Conservation (phyloP, 2,888 invertebrate genomes). For the Cepaea hortensis region DNA sequence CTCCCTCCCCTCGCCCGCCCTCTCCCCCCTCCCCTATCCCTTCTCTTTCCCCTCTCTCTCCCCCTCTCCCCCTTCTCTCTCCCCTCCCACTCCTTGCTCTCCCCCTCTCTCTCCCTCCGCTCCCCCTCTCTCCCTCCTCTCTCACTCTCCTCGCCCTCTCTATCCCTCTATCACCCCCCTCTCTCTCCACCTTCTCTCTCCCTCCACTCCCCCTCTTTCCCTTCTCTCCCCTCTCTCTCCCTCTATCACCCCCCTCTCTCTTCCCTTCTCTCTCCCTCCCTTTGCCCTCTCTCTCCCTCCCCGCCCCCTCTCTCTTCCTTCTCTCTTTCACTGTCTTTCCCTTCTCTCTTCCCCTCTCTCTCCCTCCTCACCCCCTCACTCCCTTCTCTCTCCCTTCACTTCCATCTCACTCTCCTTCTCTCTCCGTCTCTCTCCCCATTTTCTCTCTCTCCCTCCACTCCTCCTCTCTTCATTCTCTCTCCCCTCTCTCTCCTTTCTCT, state of each 20-base stretch:
- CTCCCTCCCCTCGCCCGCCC: background rate
- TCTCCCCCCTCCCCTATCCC: background rate
- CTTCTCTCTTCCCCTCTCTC: background rate
- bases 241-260: background rate
- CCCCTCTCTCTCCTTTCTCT: background rate
- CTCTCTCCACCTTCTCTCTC: background rate
- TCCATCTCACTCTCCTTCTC: slow-evolving; percentile 24
- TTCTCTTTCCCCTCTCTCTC: background rate
- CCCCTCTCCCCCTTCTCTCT: background rate
- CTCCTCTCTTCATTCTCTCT: background rate
- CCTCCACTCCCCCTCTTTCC: background rate
- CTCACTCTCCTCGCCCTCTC: background rate
- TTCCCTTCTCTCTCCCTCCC: background rate
- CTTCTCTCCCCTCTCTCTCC: background rate
- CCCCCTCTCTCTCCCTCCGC: background rate
- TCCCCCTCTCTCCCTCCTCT: background rate
- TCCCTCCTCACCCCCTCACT: background rate
- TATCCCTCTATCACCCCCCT: background rate
- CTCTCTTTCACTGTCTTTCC: background rate
- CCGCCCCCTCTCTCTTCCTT: background rate
- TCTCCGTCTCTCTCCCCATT: slow-evolving; percentile 3
- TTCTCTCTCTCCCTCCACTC: background rate
- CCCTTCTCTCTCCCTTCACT: background rate
- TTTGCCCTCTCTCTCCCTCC: background rate
- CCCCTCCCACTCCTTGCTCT: background rate